These are phyloP conservation scores for Chelmon rostratus DNA, from an alignment of 2,797 vertebrate species.

Conservation along the genomic window DNA sequence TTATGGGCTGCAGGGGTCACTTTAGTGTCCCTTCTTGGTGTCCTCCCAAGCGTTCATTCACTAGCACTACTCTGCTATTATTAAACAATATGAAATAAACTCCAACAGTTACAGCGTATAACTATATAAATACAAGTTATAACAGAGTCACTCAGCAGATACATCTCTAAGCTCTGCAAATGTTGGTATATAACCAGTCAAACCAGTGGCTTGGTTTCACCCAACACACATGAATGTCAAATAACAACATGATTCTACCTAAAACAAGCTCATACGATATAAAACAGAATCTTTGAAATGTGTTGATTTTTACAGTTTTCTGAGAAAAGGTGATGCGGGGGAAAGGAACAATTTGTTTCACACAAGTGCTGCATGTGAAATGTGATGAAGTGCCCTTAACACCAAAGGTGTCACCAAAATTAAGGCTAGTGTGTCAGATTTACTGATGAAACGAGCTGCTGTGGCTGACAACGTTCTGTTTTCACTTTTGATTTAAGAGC, in stretches of 20 bases:
- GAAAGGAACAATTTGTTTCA: neutral
- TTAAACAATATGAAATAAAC: too few species aligned
- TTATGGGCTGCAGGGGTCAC: too few species aligned
- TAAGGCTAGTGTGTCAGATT: neutral
- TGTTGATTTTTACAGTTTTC: neutral
- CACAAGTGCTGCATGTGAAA: neutral
- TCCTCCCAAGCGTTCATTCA: too few species aligned
- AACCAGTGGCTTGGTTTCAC: neutral
- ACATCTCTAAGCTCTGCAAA: neutral
- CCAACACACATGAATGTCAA: neutral
- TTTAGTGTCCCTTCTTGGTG: too few species aligned
- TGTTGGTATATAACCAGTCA: neutral
- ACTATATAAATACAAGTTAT: neutral
- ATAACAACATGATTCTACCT: neutral
- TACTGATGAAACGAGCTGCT: neutral
- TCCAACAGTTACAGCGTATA: too few species aligned
- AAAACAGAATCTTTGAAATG: neutral
- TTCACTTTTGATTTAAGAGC: neutral
- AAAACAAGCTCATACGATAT: too few species aligned
- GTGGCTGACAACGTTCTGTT: neutral
- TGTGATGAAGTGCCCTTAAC: neutral
- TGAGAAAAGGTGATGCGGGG: neutral
- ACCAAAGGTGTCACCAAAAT: neutral
- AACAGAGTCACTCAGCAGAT: neutral
- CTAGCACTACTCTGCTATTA: too few species aligned